Percentiles rank a stretch among this genome's conserved stretches.
phyloP scores from a whole-genome alignment of 1,140 invertebrate genomes.

The Zophobas morio region DNA sequence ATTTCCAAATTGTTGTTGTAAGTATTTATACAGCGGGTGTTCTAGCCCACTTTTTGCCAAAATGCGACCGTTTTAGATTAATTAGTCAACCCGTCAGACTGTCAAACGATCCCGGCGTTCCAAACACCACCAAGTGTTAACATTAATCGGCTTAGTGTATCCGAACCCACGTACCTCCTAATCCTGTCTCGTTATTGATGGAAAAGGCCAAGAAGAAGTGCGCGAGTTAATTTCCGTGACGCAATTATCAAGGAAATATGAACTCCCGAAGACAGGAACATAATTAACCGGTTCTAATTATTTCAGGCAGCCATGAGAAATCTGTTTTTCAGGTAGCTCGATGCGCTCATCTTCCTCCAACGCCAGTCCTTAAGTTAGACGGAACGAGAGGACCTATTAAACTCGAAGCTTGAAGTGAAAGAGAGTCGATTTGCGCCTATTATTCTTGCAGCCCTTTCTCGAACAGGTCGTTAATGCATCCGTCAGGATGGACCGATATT shows the following conservation, averaged over 20 bases:
- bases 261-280: slow-evolving; percentile 25
- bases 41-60: no score
- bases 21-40: no score
- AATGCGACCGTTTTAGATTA: no score
- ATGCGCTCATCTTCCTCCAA: not conserved
- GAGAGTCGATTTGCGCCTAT: slow-evolving; percentile 13
- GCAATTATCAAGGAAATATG: slow-evolving; percentile 23
- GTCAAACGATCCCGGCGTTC: no score
- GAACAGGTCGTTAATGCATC: slow-evolving; percentile 1
- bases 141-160: no score
- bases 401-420: not conserved
- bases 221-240: slow-evolving; percentile 23
- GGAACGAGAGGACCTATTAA: not conserved
- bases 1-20: no score
- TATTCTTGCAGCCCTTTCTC: not conserved
- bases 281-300: slow-evolving; percentile 46
- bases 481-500: not conserved
- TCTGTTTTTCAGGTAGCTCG: slow-evolving; percentile 18
- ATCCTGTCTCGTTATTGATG: slow-evolving; percentile 12
- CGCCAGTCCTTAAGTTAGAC: not conserved
- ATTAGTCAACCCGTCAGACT: no score
- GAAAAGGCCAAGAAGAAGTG: not conserved
- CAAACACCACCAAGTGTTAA: no score
- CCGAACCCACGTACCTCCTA: no score
- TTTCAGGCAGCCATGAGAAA: slow-evolving; percentile 34